Conservation (phyloP, 64 coral and sea anemone genomes). For the Stichodactyla helianthus region DNA sequence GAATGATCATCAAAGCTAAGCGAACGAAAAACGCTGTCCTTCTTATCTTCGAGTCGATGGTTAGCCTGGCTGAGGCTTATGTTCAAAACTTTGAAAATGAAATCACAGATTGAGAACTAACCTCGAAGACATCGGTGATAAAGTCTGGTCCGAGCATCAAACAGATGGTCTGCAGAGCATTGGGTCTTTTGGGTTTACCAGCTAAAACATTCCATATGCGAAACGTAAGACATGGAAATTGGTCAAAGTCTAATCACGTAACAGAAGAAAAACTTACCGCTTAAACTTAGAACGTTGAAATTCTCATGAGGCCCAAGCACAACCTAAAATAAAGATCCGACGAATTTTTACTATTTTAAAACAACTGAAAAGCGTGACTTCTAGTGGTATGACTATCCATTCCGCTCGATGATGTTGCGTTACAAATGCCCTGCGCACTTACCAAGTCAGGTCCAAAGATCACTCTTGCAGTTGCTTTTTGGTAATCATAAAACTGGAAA, state of each 20-base stretch:
- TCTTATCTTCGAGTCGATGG: too few relatives aligned
- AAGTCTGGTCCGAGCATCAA: slow-evolving; percentile 94
- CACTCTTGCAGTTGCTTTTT: slow-evolving; percentile 75
- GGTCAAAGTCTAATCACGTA: background rate
- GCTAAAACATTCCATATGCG: slow-evolving; percentile 30
- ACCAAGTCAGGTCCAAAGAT: slow-evolving; percentile 97
- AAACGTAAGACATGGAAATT: too few relatives aligned
- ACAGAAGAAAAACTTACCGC: slow-evolving; percentile 34
- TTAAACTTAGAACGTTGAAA: slow-evolving; percentile 89
- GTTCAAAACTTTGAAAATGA: too few relatives aligned
- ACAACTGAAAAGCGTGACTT: background rate
- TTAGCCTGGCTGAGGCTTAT: too few relatives aligned
- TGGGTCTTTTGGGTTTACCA: slow-evolving; percentile 87
- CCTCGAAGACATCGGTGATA: slow-evolving; percentile 92
- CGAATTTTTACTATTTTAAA: background rate
- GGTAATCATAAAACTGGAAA: slow-evolving; percentile 84
- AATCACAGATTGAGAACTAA: background rate
- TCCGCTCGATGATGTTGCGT: too few relatives aligned
- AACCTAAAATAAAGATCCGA: slow-evolving; percentile 37
- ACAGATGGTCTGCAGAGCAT: slow-evolving; percentile 84
- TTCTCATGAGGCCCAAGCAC: slow-evolving; percentile 86
- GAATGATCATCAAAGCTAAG: background rate
- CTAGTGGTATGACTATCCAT: too few relatives aligned
- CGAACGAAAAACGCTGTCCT: background rate
- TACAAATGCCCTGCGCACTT: background rate